These are phyloP conservation scores for Formica aserva DNA, from an alignment of 2,888 invertebrate species.

Conservation along the genomic window DNA sequence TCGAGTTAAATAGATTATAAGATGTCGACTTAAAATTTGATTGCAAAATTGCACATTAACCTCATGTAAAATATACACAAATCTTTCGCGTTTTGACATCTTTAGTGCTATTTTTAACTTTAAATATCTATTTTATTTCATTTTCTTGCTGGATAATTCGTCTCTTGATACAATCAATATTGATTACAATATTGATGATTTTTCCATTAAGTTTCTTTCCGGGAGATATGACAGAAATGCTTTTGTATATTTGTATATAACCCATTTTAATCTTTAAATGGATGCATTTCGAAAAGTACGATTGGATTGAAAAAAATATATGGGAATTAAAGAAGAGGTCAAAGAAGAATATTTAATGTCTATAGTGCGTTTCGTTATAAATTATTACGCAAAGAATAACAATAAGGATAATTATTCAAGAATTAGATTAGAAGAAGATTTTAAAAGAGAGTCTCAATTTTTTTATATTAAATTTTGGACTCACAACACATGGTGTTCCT, in stretches of 20 bases:
- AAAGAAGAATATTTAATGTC: slow-evolving; percentile 1
- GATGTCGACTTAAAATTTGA: too few species aligned
- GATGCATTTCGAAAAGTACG: neutral
- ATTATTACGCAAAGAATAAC: too few species aligned
- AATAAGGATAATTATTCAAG: neutral
- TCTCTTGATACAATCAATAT: too few species aligned
- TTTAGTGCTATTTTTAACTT: too few species aligned
- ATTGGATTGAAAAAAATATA: slow-evolving; percentile 7
- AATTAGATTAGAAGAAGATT: neutral
- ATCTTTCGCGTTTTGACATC: too few species aligned
- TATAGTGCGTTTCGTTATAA: neutral
- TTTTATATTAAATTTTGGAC: neutral
- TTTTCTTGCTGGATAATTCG: too few species aligned
- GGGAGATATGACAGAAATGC: slow-evolving; percentile 31
- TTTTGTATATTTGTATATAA: slow-evolving; percentile 30
- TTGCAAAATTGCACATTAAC: too few species aligned
- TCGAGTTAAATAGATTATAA: neutral
- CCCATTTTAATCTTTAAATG: slow-evolving; percentile 32
- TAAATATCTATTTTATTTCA: too few species aligned
- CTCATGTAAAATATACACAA: too few species aligned
- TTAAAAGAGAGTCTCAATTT: neutral
- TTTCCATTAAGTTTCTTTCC: neutral
- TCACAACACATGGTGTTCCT: neutral
- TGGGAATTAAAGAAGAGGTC: neutral
- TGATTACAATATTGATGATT: too few species aligned